Base-by-base conservation (phyloP, 1,140 invertebrate genomes). In the Globodera rostochiensis region DNA sequence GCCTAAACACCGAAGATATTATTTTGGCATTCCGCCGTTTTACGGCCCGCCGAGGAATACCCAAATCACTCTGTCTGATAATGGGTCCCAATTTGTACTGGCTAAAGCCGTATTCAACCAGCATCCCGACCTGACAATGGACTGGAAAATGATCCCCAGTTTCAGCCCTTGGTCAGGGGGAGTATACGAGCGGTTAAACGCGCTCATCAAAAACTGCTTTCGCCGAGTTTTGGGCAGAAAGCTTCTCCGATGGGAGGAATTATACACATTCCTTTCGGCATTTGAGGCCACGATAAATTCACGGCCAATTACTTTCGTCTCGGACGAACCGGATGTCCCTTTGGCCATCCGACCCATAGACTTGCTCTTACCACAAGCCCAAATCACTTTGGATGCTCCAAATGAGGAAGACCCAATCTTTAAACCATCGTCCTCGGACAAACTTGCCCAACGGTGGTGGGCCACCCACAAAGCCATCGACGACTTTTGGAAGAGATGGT, bases 221-320 rank as follows among this genome's bases (percentile, higher is more conserved):
- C 50, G 60, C 13, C n/a, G 73, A 9, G 60, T 60, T 36, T 60
- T 74, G 9, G 73, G 73, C 9, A n/a, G 73, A 25, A 25, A 25
- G 21, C n/a, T 74, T 13, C 36, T 74, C 13, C 49, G 60, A 8
- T 74, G 50, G 60, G 73, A 74, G 45, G 73, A 74, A 11, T 15
- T 74, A 8, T 13, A 21, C 9, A 74, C 73, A 1, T 74, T 74
- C 11, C 11, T 74, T 6, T 21, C n/a, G 8, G 73, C 50, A 5
- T 6, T 49, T 13, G 73, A 74, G 60, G 50, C 60, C 60, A 47
- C 73, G 0, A 74, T 74, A 2, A 74, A 74, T 15, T 74, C 49
- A 11, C 45, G 73, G 13, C 73, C 73, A 0, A 74, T 74, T 4
- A 49, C 73, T 25, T 74, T 74, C 15, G 73, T 74, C 21, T 74